Evolutionary conservation across 2,113 vertebrate species (phyloP), one percentile per base, ranked within the genome.

Genomic region (Eupsittula cactorum): DNA sequence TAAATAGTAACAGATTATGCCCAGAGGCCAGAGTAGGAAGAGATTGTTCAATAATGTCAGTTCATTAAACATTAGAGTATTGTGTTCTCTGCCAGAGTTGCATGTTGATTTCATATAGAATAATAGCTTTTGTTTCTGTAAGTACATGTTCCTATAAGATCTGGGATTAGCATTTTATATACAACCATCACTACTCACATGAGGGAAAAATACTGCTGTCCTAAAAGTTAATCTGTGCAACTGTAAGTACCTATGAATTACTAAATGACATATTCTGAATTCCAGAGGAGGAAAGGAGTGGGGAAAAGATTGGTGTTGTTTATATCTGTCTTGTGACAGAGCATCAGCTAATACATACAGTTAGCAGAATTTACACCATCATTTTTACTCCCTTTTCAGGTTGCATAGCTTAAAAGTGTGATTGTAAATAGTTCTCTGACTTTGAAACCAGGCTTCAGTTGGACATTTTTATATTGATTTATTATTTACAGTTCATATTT

Each of bases 31-130:
- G 70, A 86, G 74, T 87, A 91, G 60, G 93, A 94, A 91, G 31
- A 92, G 70, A 91, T 95, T 94, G 85, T 94, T 97, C 87, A 96
- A 76, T 93, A 96, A 94, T 94, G 87, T 94, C 4, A 85, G 86
- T 92, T 97, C 94, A 96, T 96, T 97, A 97, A 96, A 84, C 63
- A 89, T 85, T 84, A 88, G 59, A 82, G n/a, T 78, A 82, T 62
- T 93, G 57, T 93, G 55, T 90, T 95, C 60, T 77, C 47, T 94
- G 64, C 35, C 52, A 93, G n/a, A 76, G 53, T 73, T 87, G 33
- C 63, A 67, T 76, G 77, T n/a, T 86, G 86, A 76, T 95, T 87
- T 94, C 67, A 41, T 33, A 52, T 7, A 70, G 39, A 82, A 17
- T 86, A 95, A 83, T 57, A 84, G 11, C 18, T 39, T 91, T 89